A percentile compares a stretch with the other conserved stretches of the same genome.
phyloP scores from a whole-genome alignment of 2,888 invertebrate genomes.

The Oligia fasciuncula region DNA sequence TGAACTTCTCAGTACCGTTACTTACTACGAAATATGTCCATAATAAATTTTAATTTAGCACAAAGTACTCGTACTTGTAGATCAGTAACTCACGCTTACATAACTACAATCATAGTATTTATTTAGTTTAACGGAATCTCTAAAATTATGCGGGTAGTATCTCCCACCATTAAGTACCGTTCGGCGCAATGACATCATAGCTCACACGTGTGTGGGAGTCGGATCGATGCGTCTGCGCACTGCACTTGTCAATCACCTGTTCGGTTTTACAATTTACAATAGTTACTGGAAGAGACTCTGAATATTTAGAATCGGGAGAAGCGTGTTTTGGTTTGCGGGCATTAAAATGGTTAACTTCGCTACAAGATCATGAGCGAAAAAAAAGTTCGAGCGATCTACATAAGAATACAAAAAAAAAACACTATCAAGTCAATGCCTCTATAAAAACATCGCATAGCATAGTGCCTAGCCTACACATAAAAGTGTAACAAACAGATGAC shows the following conservation, averaged over 20 bases:
- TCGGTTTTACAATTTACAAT: slow-evolving; percentile 11
- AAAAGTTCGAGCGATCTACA: not conserved
- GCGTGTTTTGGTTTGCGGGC: not conserved
- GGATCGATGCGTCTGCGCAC: slow-evolving; percentile 58
- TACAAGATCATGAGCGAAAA: not conserved
- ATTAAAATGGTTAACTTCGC: not conserved
- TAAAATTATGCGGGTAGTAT: slow-evolving; percentile 55
- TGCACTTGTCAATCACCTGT: slow-evolving; percentile 72
- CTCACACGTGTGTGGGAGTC: slow-evolving; percentile 61
- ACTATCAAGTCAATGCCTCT: not conserved
- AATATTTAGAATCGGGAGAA: not conserved
- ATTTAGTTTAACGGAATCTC: slow-evolving; percentile 59
- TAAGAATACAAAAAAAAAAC: not conserved
- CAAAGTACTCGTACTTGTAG: slow-evolving; percentile 39
- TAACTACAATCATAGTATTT: slow-evolving; percentile 45
- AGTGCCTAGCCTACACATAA: not conserved
- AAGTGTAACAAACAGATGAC: slow-evolving; percentile 3
- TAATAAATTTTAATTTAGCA: slow-evolving; percentile 13
- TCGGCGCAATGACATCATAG: slow-evolving; percentile 70
- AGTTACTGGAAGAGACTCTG: slow-evolving; percentile 45
- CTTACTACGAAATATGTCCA: not conserved
- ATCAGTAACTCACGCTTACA: slow-evolving; percentile 56
- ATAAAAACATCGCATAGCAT: not conserved
- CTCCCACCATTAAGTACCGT: slow-evolving; percentile 67
- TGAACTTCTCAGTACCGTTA: not conserved